Conservation (phyloP, 2,888 invertebrate genomes). For the Hanleya hanleyi region DNA sequence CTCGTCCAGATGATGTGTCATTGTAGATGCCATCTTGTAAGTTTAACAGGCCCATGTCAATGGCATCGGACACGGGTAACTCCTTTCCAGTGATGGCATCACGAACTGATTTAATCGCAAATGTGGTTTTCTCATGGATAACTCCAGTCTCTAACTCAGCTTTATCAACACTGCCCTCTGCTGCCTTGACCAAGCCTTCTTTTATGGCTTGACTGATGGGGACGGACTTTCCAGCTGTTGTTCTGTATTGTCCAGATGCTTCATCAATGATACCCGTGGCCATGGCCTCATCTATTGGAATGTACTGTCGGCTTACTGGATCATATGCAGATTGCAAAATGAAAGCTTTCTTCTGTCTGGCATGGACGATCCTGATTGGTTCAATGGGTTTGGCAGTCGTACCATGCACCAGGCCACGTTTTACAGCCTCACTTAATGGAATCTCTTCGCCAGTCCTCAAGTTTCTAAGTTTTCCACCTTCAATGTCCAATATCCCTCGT, state of each 20-base stretch:
- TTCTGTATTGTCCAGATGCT: constrained; percentile 57
- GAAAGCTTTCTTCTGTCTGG: constrained; percentile 31
- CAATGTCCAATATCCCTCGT: constrained; percentile 27
- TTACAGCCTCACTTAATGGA: constrained; percentile 87
- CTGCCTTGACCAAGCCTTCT: constrained; percentile 47
- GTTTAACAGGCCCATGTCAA: constrained; percentile 72
- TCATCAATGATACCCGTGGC: constrained; percentile 82
- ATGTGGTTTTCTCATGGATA: constrained; percentile 44
- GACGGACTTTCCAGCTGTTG: constrained; percentile 43
- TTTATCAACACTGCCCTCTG: constrained; percentile 21
- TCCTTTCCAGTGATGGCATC: constrained; percentile 85
- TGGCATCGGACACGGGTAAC: constrained; percentile 61
- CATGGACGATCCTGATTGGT: neutral
- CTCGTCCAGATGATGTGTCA: constrained; percentile 69
- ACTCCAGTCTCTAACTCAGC: constrained; percentile 19
- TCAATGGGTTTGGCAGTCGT: constrained; percentile 5
- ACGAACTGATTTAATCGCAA: constrained; percentile 75
- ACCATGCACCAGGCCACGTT: constrained; percentile 55
- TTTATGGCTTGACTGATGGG: constrained; percentile 39
- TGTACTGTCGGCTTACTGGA: constrained; percentile 87
- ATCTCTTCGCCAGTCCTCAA: constrained; percentile 50
- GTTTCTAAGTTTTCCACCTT: constrained; percentile 27
- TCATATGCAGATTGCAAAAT: constrained; percentile 46
- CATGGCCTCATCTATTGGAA: constrained; percentile 80
- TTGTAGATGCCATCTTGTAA: constrained; percentile 73